A percentile compares a stretch with the other conserved stretches of the same genome.
Evolutionary conservation across 2,888 invertebrate species (phyloP).

Genomic region (Dryomyza anilis): DNA sequence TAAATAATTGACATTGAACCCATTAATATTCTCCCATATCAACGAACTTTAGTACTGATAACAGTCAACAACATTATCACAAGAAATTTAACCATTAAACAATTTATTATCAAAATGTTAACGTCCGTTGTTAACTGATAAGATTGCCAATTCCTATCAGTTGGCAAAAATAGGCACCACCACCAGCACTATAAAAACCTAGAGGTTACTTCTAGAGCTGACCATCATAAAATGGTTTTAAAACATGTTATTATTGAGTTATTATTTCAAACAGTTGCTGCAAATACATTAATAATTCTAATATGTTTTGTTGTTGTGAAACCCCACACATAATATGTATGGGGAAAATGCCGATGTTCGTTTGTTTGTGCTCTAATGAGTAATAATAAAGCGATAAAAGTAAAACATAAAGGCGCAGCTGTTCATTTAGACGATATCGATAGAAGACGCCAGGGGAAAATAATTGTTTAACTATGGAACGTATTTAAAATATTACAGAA

Average conservation of each 20-base stretch:
- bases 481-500: too few species aligned
- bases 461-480: too few species aligned
- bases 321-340: background rate
- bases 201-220: background rate
- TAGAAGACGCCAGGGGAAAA: too few species aligned
- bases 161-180: background rate
- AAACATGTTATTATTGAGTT: background rate
- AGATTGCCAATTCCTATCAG: constrained; percentile 8
- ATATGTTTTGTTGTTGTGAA: background rate
- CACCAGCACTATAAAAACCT: too few species aligned
- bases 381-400: too few species aligned
- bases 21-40: background rate
- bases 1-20: background rate
- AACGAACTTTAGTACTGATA: background rate
- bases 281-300: background rate
- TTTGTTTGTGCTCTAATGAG: too few species aligned
- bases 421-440: too few species aligned
- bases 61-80: background rate
- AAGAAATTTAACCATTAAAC: background rate
- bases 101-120: constrained; percentile 1
- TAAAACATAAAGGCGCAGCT: too few species aligned
- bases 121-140: constrained; percentile 4
- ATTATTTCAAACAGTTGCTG: background rate
- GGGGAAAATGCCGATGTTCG: too few species aligned
- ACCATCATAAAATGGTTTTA: too few species aligned